phyloP scores from a whole-genome alignment of 2,888 invertebrate genomes.

The Cordilura impudica region DNA sequence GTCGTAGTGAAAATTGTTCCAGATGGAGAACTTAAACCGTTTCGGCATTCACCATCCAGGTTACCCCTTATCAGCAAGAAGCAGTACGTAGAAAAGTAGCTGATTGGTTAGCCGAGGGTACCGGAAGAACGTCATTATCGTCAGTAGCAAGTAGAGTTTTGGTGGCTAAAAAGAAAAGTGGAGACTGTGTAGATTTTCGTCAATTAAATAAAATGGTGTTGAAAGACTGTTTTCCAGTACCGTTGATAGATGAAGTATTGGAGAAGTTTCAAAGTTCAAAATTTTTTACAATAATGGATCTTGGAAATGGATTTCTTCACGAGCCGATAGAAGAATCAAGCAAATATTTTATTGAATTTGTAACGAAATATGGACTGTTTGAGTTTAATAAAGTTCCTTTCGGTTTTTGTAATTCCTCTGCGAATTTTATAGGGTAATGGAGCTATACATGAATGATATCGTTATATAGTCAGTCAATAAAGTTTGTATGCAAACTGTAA shows the following conservation, averaged over 20 bases:
- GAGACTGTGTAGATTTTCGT: constrained; percentile 64
- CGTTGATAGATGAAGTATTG: constrained; percentile 50
- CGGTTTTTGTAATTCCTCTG: constrained; percentile 48
- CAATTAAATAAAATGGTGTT: constrained; percentile 54
- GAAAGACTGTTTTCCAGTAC: constrained; percentile 54
- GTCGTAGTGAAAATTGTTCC: constrained; percentile 46
- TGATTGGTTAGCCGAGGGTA: constrained; percentile 51
- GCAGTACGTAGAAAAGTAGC: constrained; percentile 45
- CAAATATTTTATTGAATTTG: constrained; percentile 21
- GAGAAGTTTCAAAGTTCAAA: constrained; percentile 30
- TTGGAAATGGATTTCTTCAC: constrained; percentile 47
- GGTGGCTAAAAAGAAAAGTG: constrained; percentile 65
- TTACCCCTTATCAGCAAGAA: constrained; percentile 37
- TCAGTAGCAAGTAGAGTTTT: constrained; percentile 66
- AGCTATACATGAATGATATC: too few species aligned
- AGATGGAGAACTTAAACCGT: constrained; percentile 36
- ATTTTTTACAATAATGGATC: constrained; percentile 35
- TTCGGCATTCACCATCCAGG: constrained; percentile 25
- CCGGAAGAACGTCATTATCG: constrained; percentile 57
- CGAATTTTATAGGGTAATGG: constrained; percentile 44
- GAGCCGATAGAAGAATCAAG: constrained; percentile 36
- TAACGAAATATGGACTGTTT: constrained; percentile 23
- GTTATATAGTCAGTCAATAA: too few species aligned
- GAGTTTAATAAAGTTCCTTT: constrained; percentile 45
- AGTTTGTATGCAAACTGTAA: too few species aligned